Conservation (phyloP, 1,140 invertebrate species). For the Zaprionus kolodkinae region DNA sequence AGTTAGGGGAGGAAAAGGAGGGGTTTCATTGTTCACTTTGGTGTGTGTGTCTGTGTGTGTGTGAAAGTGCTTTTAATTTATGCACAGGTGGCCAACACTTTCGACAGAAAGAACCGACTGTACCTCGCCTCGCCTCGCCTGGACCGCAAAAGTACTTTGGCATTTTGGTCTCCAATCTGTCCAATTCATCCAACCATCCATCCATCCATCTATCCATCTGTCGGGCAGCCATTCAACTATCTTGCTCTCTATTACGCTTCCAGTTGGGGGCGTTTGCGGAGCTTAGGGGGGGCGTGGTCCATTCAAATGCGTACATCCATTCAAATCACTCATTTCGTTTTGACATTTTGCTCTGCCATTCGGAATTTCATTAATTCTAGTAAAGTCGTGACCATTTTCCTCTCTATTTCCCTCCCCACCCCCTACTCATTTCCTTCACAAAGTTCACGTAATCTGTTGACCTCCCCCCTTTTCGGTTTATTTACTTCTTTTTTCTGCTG, state of each 20-base stretch:
- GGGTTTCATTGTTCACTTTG: constrained; percentile 38
- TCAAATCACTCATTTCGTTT: constrained; percentile 56
- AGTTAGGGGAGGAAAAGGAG: background rate
- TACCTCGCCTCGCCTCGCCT: constrained; percentile 8
- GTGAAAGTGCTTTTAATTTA: constrained; percentile 55
- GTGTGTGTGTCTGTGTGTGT: constrained; percentile 1
- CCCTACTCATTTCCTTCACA: background rate
- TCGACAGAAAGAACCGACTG: constrained; percentile 15
- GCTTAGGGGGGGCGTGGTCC: background rate
- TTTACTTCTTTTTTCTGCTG: constrained; percentile 33
- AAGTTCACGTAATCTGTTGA: constrained; percentile 35
- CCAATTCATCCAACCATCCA: constrained; percentile 8
- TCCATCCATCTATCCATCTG: constrained; percentile 18
- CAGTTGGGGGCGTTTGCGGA: constrained; percentile 6
- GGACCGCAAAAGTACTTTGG: constrained; percentile 42
- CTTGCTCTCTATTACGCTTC: constrained; percentile 30
- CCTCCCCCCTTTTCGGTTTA: constrained; percentile 24
- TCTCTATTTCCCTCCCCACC: background rate
- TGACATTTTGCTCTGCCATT: constrained; percentile 49
- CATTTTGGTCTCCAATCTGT: constrained; percentile 32
- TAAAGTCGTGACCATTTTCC: constrained; percentile 12
- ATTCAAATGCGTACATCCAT: constrained; percentile 41
- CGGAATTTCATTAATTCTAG: constrained; percentile 55
- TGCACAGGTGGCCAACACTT: constrained; percentile 56
- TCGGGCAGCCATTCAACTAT: constrained; percentile 2